Percentiles rank a stretch among this genome's conserved stretches.
Conservation (phyloP, 2,797 vertebrate species). For the Heliangelus exortis region DNA sequence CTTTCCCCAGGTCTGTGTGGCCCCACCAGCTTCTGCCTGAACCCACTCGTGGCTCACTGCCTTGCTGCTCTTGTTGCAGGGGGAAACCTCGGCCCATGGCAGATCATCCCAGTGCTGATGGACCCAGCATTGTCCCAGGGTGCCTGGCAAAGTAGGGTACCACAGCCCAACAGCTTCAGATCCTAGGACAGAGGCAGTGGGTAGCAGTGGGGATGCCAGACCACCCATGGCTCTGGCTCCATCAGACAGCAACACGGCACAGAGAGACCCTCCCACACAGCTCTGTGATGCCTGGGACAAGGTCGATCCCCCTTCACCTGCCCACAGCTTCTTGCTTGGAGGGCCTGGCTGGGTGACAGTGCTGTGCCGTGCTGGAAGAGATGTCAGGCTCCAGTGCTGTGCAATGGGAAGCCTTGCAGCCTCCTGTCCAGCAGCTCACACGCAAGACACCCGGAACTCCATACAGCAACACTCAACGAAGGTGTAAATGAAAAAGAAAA, state of each 20-base stretch:
- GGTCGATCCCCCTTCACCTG: neutral
- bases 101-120: neutral
- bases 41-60: fast-evolving
- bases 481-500: slow-evolving; percentile 70
- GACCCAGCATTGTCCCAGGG: neutral
- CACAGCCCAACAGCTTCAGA: neutral
- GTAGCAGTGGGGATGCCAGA: neutral
- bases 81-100: neutral
- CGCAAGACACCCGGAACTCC: neutral
- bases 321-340: fast-evolving
- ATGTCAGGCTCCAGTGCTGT: neutral
- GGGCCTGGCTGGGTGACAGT: neutral
- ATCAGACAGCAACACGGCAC: neutral
- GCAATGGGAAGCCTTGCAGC: neutral
- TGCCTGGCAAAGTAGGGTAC: neutral
- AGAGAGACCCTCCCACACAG: fast-evolving
- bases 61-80: neutral
- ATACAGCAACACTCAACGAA: slow-evolving; percentile 26
- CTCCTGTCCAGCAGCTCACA: neutral
- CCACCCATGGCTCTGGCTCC: neutral
- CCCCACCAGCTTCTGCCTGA: fast-evolving
- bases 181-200: fast-evolving
- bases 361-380: neutral
- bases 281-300: neutral
- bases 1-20: neutral